Evolutionary conservation across 1,140 invertebrate species (phyloP), one percentile per base, ranked within the genome.

Genomic region (Melitaea cinxia): DNA sequence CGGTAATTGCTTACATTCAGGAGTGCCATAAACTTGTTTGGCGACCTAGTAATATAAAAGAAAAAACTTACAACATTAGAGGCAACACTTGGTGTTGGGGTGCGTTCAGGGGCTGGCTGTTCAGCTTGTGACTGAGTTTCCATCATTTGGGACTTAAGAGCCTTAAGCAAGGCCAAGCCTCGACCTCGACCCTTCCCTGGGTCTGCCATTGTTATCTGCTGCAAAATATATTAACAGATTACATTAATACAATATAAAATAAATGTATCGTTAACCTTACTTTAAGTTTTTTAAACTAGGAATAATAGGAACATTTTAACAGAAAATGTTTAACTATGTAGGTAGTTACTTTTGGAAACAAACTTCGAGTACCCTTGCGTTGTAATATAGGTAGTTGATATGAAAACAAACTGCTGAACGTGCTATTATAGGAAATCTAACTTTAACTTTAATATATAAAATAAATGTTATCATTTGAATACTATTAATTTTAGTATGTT

Each of bases 151-250:
- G 77, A 63, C 62, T 80, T 84, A 15, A 89, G 55, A n/a, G 82
- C 81, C 56, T 84, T 66, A 0, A 89, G 66, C 47, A 87, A 66
- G n/a, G 83, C 77, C n/a, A 87, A 52, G 45, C 85, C 85, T 6
- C 87, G 77, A 17, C 87, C 87, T 12, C 85, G 77, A 54, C 87
- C 87, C 60, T 69, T 87, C 12, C 67, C 66, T 23, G 62, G 66
- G 14, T 88, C 85, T 35, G 75, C 71, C 81, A 83, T 83, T 26
- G 26, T 67, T 39, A 52, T 49, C 69, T 76, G 23, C 17, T 42
- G 26, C 9, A 28, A 28, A 26, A 21, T 12, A 37, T 57, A 28
- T 17, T 3, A 14, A 54, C 5, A 9, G 15, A 42, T 10, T 12
- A 57, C 17, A 57, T 15, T n/a, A 0, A 0, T 24, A 17, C 12